These are phyloP conservation scores for Heliconius hermathena DNA, from an alignment of 1,140 invertebrate genomes.

Conservation along the genomic window DNA sequence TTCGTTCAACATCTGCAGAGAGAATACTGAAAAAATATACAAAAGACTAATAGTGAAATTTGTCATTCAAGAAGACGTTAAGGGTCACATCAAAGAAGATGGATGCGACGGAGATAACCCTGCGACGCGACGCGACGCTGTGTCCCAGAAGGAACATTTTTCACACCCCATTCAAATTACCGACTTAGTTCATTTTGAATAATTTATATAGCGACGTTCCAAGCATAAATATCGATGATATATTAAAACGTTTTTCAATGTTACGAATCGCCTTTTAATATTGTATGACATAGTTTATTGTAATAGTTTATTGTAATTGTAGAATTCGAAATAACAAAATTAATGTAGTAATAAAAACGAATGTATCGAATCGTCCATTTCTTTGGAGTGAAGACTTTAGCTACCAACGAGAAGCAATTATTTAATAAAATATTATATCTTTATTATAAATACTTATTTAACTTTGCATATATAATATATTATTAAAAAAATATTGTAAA, in stretches of 20 bases:
- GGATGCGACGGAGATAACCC: constrained; percentile 43
- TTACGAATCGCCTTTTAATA: constrained; percentile 20
- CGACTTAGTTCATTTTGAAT: constrained; percentile 50
- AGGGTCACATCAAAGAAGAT: constrained; percentile 45
- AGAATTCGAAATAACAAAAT: constrained; percentile 11
- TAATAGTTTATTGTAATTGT: too few relatives aligned
- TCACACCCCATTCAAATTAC: constrained; percentile 53
- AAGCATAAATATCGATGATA: constrained; percentile 40
- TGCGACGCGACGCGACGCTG: constrained; percentile 23
- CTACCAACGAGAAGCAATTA: too few relatives aligned
- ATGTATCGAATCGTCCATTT: too few relatives aligned
- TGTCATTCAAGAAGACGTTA: constrained; percentile 34
- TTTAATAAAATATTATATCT: too few relatives aligned
- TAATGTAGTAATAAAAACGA: too few relatives aligned
- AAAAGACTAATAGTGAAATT: constrained; percentile 35
- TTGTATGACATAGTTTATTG: background rate
- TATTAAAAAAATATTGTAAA: background rate
- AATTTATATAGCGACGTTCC: constrained; percentile 51
- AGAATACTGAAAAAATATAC: background rate
- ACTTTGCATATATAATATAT: too few relatives aligned
- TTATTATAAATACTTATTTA: too few relatives aligned
- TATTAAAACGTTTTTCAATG: constrained; percentile 18
- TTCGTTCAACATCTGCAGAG: background rate
- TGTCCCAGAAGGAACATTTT: constrained; percentile 47
- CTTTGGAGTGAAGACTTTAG: too few relatives aligned